These are phyloP conservation scores for Acrobasis consociella DNA, from an alignment of 2,888 invertebrate genomes.

Conservation along the genomic window DNA sequence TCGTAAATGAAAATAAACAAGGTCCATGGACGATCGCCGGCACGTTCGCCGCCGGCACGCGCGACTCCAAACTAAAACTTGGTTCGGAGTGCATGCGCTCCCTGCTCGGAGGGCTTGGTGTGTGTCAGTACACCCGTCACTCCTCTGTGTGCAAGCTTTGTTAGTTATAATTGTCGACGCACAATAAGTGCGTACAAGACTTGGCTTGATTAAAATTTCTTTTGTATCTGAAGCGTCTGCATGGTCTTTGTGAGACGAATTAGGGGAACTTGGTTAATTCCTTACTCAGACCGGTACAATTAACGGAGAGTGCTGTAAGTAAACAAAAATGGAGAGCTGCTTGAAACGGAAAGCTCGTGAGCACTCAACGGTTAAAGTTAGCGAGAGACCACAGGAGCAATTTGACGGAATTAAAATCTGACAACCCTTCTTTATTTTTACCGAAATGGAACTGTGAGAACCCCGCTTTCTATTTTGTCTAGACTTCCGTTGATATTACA, in stretches of 20 bases:
- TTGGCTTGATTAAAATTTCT: slow-evolving; percentile 65
- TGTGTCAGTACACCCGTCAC: slow-evolving; percentile 3
- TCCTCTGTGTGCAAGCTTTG: slow-evolving; percentile 49
- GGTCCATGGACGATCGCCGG: slow-evolving; percentile 49
- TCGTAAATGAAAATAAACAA: slow-evolving; percentile 60
- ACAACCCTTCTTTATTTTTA: neutral
- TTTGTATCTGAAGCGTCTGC: slow-evolving; percentile 52
- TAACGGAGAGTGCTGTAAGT: slow-evolving; percentile 43
- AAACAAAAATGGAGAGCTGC: slow-evolving; percentile 35
- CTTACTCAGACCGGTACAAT: slow-evolving; percentile 52
- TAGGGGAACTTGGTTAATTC: slow-evolving; percentile 56
- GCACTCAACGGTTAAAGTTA: slow-evolving; percentile 1
- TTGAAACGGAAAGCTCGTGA: slow-evolving; percentile 20
- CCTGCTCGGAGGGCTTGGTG: slow-evolving; percentile 10
- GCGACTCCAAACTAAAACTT: slow-evolving; percentile 23
- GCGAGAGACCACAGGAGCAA: slow-evolving; percentile 27
- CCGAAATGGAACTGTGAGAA: neutral
- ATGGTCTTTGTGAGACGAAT: slow-evolving; percentile 57
- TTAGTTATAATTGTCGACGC: slow-evolving; percentile 66
- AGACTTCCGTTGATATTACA: neutral
- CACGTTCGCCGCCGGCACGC: slow-evolving; percentile 25
- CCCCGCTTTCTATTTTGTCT: neutral
- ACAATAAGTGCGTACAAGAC: slow-evolving; percentile 61
- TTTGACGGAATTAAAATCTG: slow-evolving; percentile 28
- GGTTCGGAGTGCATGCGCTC: slow-evolving; percentile 24